A percentile compares a stretch with the other conserved stretches of the same genome.
These are phyloP conservation scores for Promerops cafer DNA, from an alignment of 2,113 vertebrate species.

Conservation along the genomic window DNA sequence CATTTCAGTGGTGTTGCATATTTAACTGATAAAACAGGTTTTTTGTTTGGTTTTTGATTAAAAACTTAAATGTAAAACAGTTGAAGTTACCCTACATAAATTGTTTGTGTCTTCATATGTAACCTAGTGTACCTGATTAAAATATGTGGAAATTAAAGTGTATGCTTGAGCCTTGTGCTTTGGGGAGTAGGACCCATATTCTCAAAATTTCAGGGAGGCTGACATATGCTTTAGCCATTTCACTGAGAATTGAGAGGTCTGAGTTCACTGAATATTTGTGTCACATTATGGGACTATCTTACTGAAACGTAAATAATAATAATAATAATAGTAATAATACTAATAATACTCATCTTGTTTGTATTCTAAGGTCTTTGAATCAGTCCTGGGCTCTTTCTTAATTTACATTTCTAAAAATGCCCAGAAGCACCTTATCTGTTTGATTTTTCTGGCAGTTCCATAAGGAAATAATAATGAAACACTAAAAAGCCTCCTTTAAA, in stretches of 20 bases:
- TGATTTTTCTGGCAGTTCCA: not conserved
- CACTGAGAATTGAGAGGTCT: not conserved
- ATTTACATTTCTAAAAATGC: not conserved
- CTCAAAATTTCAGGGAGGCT: not conserved
- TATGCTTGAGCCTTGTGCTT: not conserved
- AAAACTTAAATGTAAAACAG: not conserved
- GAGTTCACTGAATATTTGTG: not conserved
- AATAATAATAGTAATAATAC: not conserved
- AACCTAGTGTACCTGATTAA: not conserved
- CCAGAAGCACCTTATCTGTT: not conserved
- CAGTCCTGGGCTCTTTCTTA: not conserved
- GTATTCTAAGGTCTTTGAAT: not conserved
- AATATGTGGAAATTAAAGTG: not conserved
- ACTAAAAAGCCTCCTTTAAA: not conserved
- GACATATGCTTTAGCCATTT: not conserved
- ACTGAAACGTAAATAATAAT: not conserved
- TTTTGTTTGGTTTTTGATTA: not conserved
- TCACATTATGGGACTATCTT: not conserved
- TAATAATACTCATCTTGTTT: not conserved
- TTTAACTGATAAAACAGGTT: not conserved
- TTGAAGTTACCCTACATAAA: not conserved
- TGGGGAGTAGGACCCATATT: not conserved
- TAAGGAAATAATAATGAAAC: not conserved
- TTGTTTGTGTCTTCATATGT: not conserved
- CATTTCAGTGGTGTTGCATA: not conserved